phyloP scores from a whole-genome alignment of 2,888 invertebrate species.

The Anaspis maculata region DNA sequence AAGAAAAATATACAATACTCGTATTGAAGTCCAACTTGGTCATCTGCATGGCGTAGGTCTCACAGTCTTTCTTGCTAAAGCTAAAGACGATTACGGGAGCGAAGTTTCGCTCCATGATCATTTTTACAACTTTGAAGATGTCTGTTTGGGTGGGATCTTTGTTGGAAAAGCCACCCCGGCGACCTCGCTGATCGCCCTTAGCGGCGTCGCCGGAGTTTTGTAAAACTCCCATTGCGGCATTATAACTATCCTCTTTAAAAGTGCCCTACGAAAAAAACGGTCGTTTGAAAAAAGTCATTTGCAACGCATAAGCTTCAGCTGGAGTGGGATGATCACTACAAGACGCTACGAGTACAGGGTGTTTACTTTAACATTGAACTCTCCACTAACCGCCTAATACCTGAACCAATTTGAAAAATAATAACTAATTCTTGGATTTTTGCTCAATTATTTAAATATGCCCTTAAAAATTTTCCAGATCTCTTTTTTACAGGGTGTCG shows the following conservation, averaged over 20 bases:
- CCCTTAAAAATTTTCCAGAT: too few relatives aligned
- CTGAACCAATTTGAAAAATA: too few relatives aligned
- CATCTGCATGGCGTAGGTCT: slow-evolving; percentile 93
- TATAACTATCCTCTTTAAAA: slow-evolving; percentile 96
- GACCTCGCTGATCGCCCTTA: slow-evolving; percentile 71
- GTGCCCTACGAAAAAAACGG: slow-evolving; percentile 64
- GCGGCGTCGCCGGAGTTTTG: slow-evolving; percentile 74
- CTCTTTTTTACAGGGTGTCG: too few relatives aligned
- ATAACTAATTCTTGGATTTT: too few relatives aligned
- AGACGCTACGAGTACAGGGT: too few relatives aligned
- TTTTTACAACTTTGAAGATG: slow-evolving; percentile 95
- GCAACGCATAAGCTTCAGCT: too few relatives aligned
- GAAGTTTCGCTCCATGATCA: slow-evolving; percentile 97
- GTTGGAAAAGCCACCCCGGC: slow-evolving; percentile 62
- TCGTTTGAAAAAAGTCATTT: slow-evolving; percentile 6
- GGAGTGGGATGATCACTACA: too few relatives aligned
- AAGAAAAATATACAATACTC: slow-evolving; percentile 44
- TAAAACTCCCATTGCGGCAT: slow-evolving; percentile 90
- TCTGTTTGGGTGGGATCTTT: slow-evolving; percentile 63
- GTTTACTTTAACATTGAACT: too few relatives aligned
- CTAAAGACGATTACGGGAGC: slow-evolving; percentile 98
- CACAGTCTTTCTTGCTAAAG: slow-evolving; percentile 98
- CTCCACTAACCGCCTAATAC: too few relatives aligned
- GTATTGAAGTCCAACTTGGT: slow-evolving; percentile 95
- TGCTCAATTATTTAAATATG: too few relatives aligned